Conservation (phyloP, 2,797 vertebrate species). For the Triplophysa bombifrons region DNA sequence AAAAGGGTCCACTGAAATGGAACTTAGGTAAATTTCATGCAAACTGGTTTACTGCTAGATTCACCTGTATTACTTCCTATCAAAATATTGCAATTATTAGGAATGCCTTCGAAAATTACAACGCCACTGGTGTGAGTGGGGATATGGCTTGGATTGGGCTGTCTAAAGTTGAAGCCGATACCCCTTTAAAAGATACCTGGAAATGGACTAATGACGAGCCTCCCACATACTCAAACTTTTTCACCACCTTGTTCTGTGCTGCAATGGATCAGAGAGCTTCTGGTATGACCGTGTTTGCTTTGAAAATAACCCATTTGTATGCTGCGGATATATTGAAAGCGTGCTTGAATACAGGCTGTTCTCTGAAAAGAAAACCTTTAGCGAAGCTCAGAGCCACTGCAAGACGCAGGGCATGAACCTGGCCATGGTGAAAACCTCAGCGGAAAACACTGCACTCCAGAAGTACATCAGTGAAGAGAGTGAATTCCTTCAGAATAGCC, state of each 20-base stretch:
- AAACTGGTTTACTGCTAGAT: neutral
- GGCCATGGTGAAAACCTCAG: neutral
- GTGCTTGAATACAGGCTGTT: neutral
- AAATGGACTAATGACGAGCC: neutral
- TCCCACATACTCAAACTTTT: neutral
- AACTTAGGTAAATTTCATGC: fast-evolving
- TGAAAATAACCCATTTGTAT: constrained; percentile 21
- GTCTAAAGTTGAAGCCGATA: neutral
- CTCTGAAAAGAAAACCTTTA: neutral
- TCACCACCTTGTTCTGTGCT: neutral
- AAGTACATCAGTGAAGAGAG: neutral
- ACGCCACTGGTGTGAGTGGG: fast-evolving
- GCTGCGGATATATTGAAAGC: neutral
- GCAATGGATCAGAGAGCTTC: constrained; percentile 18
- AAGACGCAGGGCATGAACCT: neutral
- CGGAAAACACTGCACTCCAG: neutral
- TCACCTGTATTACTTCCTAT: no score
- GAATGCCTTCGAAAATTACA: neutral
- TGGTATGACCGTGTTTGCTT: constrained; percentile 31
- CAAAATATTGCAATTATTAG: neutral
- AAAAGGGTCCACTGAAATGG: neutral
- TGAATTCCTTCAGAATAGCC: no score
- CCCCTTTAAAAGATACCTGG: constrained; percentile 5
- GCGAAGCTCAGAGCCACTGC: neutral
- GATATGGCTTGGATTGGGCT: neutral